Evolutionary conservation across 2,888 invertebrate genomes (phyloP), one percentile per base, ranked within the genome.

Genomic region (Chaetogeoica ovagalla): DNA sequence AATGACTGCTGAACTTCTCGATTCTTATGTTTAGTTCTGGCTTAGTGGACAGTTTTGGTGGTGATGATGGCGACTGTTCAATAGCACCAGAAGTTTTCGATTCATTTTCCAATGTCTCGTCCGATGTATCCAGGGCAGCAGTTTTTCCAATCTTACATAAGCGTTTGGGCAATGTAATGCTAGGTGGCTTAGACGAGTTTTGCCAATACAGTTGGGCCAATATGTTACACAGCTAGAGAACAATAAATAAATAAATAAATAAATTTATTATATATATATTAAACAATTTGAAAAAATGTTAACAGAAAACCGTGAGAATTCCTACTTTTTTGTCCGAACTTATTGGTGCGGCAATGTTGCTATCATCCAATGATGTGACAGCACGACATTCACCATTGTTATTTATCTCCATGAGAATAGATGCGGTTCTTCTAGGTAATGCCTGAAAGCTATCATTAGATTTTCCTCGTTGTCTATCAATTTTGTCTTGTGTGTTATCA

Each of bases 141-240:
- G 81, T 83, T 76, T 83, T 83, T 15, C 83, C 83, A 55, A 83
- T 83, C n/a, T 82, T 82, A 17, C 74, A 82, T 48, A 83, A 81
- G 48, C 81, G 83, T 55, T 81, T 82, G 4, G 82, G 83, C n/a
- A 82, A 55, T 76, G 75, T 76, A 9, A 76, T 30, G 9, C 66
- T 76, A n/a, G 75, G 9, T 0, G 60, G 62, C 70, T 70, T 77
- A 62, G 77, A 70, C 17, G 71, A 57, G 15, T 79, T 79, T 63
- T 79, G 79, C 70, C 79, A 79, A 39, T 70, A 70, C 0, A 79
- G 6, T 30, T 79, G 79, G 43, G 79, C 79, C 7, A 79, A 79
- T 11, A 79, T 71, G 8, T 71, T 71, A 11, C 79, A 79, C 63
- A 79, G 15, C 71, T 79, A 57, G 5, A 2, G 13, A 43, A 15